Evolutionary conservation across 2,113 vertebrate genomes (phyloP).

Genomic region (Cacatua alba): DNA sequence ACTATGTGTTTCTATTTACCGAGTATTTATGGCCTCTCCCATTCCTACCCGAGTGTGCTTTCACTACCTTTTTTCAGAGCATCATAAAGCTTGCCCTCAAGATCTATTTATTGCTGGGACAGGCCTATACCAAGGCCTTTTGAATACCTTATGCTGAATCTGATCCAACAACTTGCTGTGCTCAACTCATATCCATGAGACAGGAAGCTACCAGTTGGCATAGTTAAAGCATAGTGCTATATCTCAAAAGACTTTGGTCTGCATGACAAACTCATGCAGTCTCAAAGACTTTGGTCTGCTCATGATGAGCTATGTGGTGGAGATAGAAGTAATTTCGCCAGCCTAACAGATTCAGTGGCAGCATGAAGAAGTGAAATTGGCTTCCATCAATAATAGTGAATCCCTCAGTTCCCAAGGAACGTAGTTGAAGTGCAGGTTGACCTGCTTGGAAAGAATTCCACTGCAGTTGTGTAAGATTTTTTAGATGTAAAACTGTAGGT

Average conservation of each 20-base stretch:
- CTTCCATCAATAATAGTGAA: accelerated
- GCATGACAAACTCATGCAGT: neutral
- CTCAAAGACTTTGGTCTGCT: neutral
- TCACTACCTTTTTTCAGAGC: neutral
- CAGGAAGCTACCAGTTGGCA: neutral
- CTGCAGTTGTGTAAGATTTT: neutral
- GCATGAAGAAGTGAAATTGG: neutral
- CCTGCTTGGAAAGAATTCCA: neutral
- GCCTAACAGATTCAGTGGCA: neutral
- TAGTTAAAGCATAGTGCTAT: neutral
- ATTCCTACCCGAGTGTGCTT: neutral
- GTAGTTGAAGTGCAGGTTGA: neutral
- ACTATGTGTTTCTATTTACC: neutral
- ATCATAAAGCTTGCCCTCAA: neutral
- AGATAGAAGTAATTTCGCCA: neutral
- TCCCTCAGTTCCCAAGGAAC: neutral
- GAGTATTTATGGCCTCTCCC: neutral
- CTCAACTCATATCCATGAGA: neutral
- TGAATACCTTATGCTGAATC: neutral
- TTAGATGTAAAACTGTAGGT: neutral
- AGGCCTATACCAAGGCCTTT: neutral
- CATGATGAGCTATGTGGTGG: neutral
- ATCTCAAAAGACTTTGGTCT: neutral
- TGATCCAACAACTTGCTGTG: neutral
- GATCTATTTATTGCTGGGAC: neutral